Evolutionary conservation across 37 sponge, comb jelly and placozoan species (phyloP), one percentile per base, ranked within the genome.

Genomic region (Cladorhizidae sp.): DNA sequence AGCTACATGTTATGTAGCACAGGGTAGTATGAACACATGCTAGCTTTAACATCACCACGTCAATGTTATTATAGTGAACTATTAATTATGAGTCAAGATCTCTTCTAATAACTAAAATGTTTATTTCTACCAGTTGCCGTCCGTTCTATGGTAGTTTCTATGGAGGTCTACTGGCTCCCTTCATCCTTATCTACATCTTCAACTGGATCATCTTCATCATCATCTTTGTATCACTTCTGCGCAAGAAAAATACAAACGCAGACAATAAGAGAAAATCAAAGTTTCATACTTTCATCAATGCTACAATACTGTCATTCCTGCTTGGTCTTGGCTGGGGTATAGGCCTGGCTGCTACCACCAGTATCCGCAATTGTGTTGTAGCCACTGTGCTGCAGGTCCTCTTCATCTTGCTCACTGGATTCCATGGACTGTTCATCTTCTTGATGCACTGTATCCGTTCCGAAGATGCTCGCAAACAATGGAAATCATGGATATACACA

Each of bases 351-450:
- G 12, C 63, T 0, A 76, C 63, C 37, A 32, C 57, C 41, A 73
- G 33, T 29, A 25, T 78, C 35, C 8, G 8, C 9, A 26, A 31
- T 20, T 45, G 1, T 1, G 21, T 32, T 3, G 33, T 79, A 23
- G 33, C 73, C 8, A 42, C 40, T 20, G 14, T 50, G 8, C 67
- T 78, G 35, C 71, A 78, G 43, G 70, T 61, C 35, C 26, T 79
- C 50, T 85, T 85, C 72, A 70, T 77, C 64, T 6, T 85, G 8
- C 22, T 78, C 36, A 79, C 74, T 29, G 57, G 70, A 0, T 78
- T 78, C 26, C 86, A 72, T 23, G 86, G 86, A 42, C 35, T 85
- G 12, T 26, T 71, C 50, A 71, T 85, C n/a, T 85, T 85, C 74
- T 29, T 54, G 23, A 31, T 85, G 65, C 77, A 85, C 33, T 72